phyloP scores from a whole-genome alignment of 2,888 invertebrate genomes.

The Biston stratarius region DNA sequence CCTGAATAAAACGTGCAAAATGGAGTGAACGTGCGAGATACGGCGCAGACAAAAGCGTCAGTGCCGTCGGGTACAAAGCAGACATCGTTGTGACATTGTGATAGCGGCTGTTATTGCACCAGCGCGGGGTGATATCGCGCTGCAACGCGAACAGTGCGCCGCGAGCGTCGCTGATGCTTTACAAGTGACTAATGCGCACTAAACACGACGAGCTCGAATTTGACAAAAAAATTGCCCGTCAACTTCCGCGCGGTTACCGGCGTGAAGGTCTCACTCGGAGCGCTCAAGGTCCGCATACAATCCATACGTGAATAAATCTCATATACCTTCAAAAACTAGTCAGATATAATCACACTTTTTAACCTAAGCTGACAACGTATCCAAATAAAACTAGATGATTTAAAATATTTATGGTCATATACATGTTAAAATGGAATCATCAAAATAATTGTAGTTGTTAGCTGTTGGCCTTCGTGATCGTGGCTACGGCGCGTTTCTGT shows the following conservation, averaged over 20 bases:
- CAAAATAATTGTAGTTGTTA: conserved; percentile 80
- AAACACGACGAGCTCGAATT: conserved; percentile 80
- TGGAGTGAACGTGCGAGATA: conserved; percentile 58
- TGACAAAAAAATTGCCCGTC: conserved; percentile 82
- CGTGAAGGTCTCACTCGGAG: conserved; percentile 83
- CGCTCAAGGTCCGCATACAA: conserved; percentile 84
- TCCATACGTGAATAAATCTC: conserved; percentile 82
- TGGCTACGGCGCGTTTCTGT: conserved; percentile 78
- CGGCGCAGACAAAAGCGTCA: conserved; percentile 62
- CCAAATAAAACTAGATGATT: conserved; percentile 69
- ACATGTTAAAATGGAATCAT: conserved; percentile 67
- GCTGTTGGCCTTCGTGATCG: conserved; percentile 76
- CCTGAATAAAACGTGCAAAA: conserved; percentile 58
- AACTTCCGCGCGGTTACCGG: conserved; percentile 85
- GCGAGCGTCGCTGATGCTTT: conserved; percentile 72
- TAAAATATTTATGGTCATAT: conserved; percentile 68
- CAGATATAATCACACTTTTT: conserved; percentile 70
- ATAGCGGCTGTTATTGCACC: conserved; percentile 80
- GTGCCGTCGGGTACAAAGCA: conserved; percentile 69
- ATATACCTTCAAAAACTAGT: conserved; percentile 79
- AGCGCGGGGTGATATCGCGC: conserved; percentile 67
- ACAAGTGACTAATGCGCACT: conserved; percentile 81
- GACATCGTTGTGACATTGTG: conserved; percentile 80
- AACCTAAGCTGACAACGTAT: conserved; percentile 67
- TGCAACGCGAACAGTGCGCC: conserved; percentile 69